Conservation (phyloP, 2,797 vertebrate genomes). For the Pteropus rufus region DNA sequence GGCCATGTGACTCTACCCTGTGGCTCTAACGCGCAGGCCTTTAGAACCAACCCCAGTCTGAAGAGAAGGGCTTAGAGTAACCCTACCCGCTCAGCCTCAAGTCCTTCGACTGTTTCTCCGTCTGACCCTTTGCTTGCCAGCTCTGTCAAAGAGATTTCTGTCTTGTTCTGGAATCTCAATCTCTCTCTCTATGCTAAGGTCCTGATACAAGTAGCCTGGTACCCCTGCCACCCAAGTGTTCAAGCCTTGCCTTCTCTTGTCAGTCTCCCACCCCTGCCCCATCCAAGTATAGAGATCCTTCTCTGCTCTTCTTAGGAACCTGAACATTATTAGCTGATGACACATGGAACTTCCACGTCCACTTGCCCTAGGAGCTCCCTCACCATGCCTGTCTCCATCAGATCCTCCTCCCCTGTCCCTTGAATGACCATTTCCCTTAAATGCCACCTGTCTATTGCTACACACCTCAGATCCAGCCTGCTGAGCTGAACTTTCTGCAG, state of each 20-base stretch:
- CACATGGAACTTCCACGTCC: neutral
- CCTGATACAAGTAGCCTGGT: neutral
- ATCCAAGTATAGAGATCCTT: neutral
- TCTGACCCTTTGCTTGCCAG: neutral
- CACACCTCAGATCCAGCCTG: neutral
- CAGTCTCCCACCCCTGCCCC: neutral
- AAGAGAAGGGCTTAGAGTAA: neutral
- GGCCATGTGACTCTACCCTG: accelerated
- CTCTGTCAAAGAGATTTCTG: neutral
- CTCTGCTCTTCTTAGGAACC: neutral
- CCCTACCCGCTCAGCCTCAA: neutral
- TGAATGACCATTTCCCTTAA: neutral
- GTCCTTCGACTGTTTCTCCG: neutral
- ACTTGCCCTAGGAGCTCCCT: neutral
- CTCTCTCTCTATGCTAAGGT: neutral
- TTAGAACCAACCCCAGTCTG: neutral
- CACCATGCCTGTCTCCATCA: neutral
- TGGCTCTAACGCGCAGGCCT: neutral
- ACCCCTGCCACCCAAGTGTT: neutral
- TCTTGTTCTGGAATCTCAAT: neutral
- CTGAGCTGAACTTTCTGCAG: neutral
- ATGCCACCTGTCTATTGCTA: neutral
- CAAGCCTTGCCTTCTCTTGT: neutral
- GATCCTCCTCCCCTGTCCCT: neutral
- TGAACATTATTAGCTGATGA: neutral